Conservation (phyloP, 2,797 vertebrate genomes). For the Myotis daubentonii region DNA sequence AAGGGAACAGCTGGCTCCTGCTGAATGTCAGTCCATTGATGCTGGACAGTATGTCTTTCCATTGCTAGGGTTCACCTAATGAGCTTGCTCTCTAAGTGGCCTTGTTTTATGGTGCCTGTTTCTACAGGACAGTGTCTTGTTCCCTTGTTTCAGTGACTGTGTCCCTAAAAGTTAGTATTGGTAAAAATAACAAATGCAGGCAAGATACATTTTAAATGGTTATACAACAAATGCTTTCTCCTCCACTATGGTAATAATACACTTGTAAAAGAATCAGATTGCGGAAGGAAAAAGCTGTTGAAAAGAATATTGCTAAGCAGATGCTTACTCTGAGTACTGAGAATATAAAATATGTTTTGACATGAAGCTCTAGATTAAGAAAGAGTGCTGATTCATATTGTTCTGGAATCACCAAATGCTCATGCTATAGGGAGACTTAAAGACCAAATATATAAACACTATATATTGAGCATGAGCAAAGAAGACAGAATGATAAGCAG, state of each 20-base stretch:
- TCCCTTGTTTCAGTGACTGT: background rate
- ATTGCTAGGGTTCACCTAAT: slow-evolving; percentile 31
- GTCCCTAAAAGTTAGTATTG: slow-evolving; percentile 49
- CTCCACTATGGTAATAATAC: slow-evolving; percentile 48
- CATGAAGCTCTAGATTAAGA: slow-evolving; percentile 66
- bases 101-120: background rate
- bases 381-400: slow-evolving; percentile 76
- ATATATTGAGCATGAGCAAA: background rate
- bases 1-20: slow-evolving; percentile 11
- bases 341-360: slow-evolving; percentile 76
- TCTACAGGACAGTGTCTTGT: background rate
- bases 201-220: slow-evolving; percentile 55
- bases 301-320: slow-evolving; percentile 66
- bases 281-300: slow-evolving; percentile 69
- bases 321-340: slow-evolving; percentile 67
- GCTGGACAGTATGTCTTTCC: slow-evolving; percentile 13
- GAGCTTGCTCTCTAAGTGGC: background rate
- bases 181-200: slow-evolving; percentile 45
- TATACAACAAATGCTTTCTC: slow-evolving; percentile 64
- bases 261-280: slow-evolving; percentile 69
- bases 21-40: background rate
- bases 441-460: slow-evolving; percentile 15
- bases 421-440: slow-evolving; percentile 20
- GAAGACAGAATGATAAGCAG: background rate
- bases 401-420: slow-evolving; percentile 70